These are phyloP conservation scores for Phyto melanocephala DNA, from an alignment of 2,888 invertebrate genomes.

Conservation along the genomic window DNA sequence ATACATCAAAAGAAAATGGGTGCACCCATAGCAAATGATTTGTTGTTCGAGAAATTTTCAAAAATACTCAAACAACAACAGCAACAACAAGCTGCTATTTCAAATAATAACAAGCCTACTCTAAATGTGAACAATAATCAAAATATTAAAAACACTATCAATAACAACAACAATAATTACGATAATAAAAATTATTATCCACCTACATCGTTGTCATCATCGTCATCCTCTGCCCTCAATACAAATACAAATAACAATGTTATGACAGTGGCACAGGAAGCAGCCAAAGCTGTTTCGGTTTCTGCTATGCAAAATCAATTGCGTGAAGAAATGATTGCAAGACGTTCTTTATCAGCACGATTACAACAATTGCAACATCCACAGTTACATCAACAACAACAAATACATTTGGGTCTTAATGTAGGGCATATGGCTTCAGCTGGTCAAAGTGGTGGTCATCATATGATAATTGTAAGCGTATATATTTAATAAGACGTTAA, in stretches of 20 bases:
- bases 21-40: constrained; percentile 72
- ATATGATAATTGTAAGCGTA: constrained; percentile 57
- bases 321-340: constrained; percentile 70
- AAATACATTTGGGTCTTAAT: constrained; percentile 53
- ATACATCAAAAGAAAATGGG: constrained; percentile 76
- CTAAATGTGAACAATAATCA: constrained; percentile 53
- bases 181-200: constrained; percentile 55
- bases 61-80: constrained; percentile 71
- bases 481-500: too few species aligned
- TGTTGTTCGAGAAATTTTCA: constrained; percentile 75
- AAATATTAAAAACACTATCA: constrained; percentile 64
- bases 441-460: constrained; percentile 52
- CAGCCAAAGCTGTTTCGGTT: constrained; percentile 48
- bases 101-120: constrained; percentile 56
- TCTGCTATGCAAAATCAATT: constrained; percentile 46
- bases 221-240: constrained; percentile 12
- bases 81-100: constrained; percentile 50
- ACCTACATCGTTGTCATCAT: constrained; percentile 12
- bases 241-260: constrained; percentile 53
- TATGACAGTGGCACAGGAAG: constrained; percentile 52
- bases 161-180: constrained; percentile 67
- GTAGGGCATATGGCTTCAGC: constrained; percentile 49
- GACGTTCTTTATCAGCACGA: constrained; percentile 70
- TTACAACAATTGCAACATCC: constrained; percentile 71
- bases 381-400: constrained; percentile 58